These are phyloP conservation scores for Limnephilus marmoratus DNA, from an alignment of 2,888 invertebrate genomes.

Conservation along the genomic window DNA sequence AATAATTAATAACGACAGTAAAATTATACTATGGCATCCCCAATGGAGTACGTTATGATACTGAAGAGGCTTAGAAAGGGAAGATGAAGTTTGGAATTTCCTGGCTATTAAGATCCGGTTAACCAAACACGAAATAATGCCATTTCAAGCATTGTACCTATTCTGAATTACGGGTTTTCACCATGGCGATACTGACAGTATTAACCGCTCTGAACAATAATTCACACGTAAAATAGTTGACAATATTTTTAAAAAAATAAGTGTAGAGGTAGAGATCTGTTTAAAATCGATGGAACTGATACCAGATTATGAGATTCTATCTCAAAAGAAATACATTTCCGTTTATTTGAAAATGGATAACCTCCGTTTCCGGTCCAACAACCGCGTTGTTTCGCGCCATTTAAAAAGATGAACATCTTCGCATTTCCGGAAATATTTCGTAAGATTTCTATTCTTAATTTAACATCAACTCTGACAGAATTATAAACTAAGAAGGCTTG, in stretches of 20 bases:
- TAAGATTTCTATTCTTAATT: neutral
- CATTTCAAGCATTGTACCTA: too few species aligned
- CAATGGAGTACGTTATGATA: too few species aligned
- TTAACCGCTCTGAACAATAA: too few species aligned
- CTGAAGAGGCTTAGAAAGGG: too few species aligned
- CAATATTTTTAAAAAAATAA: neutral
- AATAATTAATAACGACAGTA: too few species aligned
- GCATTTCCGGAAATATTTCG: slow-evolving; percentile 6
- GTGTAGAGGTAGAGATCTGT: neutral
- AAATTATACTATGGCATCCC: too few species aligned
- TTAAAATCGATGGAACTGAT: neutral
- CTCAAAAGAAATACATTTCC: neutral
- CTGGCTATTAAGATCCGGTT: too few species aligned
- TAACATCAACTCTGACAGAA: neutral
- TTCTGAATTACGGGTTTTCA: too few species aligned
- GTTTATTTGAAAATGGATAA: neutral
- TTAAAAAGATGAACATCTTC: slow-evolving; percentile 22
- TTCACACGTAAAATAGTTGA: too few species aligned
- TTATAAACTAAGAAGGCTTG: neutral
- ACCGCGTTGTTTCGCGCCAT: neutral
- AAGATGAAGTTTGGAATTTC: too few species aligned
- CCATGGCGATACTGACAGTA: too few species aligned
- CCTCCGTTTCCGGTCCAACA: slow-evolving; percentile 23
- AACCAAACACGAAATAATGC: too few species aligned
- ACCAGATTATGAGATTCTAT: neutral